Evolutionary conservation across 1,140 invertebrate species (phyloP).

Genomic region (Zaprionus ornatus): DNA sequence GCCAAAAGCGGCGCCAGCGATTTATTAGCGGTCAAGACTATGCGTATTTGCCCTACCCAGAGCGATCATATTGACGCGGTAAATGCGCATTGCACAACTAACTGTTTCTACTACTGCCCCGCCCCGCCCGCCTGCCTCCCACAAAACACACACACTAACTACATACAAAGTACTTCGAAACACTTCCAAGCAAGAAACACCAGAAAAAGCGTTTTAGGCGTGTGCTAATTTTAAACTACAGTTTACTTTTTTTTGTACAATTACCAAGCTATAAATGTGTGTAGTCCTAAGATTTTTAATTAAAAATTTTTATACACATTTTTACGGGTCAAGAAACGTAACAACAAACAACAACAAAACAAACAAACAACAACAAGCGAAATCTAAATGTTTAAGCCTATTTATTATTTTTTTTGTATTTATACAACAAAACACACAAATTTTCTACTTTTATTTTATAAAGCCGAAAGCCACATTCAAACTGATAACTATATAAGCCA

Average conservation of each 20-base stretch:
- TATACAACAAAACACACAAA: slow-evolving; percentile 60
- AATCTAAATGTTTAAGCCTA: slow-evolving; percentile 76
- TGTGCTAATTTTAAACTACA: slow-evolving; percentile 62
- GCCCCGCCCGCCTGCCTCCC: not conserved
- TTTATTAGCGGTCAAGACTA: slow-evolving; percentile 77
- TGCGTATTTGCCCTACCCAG: slow-evolving; percentile 74
- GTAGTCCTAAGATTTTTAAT: slow-evolving; percentile 67
- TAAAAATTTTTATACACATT: slow-evolving; percentile 78
- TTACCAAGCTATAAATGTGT: slow-evolving; percentile 35
- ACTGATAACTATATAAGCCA: slow-evolving; percentile 74
- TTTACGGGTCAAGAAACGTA: slow-evolving; percentile 34
- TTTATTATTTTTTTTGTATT: slow-evolving; percentile 79
- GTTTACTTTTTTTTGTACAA: slow-evolving; percentile 46
- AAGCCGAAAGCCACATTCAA: slow-evolving; percentile 37
- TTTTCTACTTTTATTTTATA: slow-evolving; percentile 52
- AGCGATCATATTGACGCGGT: slow-evolving; percentile 69
- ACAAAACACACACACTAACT: not conserved
- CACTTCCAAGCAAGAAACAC: slow-evolving; percentile 43
- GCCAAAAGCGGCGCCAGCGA: slow-evolving; percentile 63
- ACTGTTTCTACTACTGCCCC: slow-evolving; percentile 20
- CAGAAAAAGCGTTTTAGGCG: slow-evolving; percentile 24
- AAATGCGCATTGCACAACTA: slow-evolving; percentile 50
- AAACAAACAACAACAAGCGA: slow-evolving; percentile 51
- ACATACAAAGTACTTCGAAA: slow-evolving; percentile 41
- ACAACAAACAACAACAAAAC: slow-evolving; percentile 11